These are phyloP conservation scores for Umimayanthus kanabou DNA, from an alignment of 92 coral and sea anemone species.

Conservation along the genomic window DNA sequence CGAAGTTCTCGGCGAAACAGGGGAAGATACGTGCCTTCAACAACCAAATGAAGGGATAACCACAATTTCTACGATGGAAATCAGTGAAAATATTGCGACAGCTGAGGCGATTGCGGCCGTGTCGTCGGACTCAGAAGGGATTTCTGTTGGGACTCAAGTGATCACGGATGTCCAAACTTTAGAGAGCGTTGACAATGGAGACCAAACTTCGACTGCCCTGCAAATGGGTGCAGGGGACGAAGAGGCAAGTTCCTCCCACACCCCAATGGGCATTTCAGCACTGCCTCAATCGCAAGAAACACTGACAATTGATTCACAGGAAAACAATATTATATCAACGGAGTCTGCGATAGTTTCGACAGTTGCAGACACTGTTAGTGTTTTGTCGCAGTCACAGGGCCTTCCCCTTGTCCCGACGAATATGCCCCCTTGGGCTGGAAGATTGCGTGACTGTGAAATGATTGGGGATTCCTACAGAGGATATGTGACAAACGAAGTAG, in stretches of 20 bases:
- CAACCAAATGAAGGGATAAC: constrained; percentile 60
- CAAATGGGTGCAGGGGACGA: background rate
- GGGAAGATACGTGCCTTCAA: constrained; percentile 42
- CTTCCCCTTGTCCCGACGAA: constrained; percentile 61
- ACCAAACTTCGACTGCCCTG: background rate
- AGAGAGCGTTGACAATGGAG: constrained; percentile 20
- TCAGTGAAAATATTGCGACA: constrained; percentile 65
- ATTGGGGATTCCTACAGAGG: constrained; percentile 99
- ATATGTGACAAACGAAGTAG: constrained; percentile 89
- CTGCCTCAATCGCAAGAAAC: constrained; percentile 34
- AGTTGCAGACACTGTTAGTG: constrained; percentile 34
- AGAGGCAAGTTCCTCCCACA: constrained; percentile 10
- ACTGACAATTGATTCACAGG: constrained; percentile 28
- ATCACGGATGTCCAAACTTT: constrained; percentile 46
- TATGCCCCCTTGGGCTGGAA: constrained; percentile 95
- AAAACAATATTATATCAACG: constrained; percentile 30
- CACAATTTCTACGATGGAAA: constrained; percentile 57
- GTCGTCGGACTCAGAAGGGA: constrained; percentile 49
- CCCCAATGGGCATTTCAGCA: constrained; percentile 32
- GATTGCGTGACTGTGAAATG: constrained; percentile 89
- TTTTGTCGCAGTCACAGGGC: constrained; percentile 17
- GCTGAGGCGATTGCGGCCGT: constrained; percentile 57
- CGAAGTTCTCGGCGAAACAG: constrained; percentile 58
- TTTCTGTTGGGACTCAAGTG: constrained; percentile 73
- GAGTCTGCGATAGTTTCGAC: constrained; percentile 29